Conservation (phyloP, 1,140 invertebrate species). For the Leptinotarsa texana region DNA sequence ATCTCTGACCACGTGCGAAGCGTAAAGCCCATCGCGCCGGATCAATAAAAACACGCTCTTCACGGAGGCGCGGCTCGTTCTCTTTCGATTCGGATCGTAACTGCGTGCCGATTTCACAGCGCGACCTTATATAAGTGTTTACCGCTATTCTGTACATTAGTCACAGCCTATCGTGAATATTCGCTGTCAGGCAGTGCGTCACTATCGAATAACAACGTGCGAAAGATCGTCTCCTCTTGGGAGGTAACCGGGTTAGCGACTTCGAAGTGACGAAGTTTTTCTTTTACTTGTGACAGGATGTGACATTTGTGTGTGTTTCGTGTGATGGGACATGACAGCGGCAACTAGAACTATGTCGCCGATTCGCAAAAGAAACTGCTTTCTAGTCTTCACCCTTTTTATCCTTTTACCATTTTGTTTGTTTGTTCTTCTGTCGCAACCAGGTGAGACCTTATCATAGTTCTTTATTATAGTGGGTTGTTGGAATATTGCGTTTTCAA, state of each 20-base stretch:
- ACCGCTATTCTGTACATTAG: conserved; percentile 16
- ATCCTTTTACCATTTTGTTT: conserved; percentile 61
- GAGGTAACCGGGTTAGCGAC: background rate
- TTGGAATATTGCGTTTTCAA: background rate
- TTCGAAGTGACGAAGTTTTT: background rate
- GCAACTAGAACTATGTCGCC: conserved; percentile 54
- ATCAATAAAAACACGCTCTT: conserved; percentile 42
- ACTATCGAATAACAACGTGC: background rate
- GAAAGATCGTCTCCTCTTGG: background rate
- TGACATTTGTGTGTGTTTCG: background rate
- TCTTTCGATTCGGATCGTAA: conserved; percentile 14
- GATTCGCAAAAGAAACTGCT: conserved; percentile 58
- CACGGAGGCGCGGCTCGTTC: conserved; percentile 38
- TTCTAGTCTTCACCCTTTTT: conserved; percentile 58
- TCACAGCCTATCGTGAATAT: conserved; percentile 11
- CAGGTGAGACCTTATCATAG: conserved; percentile 45
- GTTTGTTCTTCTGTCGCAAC: conserved; percentile 58
- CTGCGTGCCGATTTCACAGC: conserved; percentile 17
- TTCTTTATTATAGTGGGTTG: background rate
- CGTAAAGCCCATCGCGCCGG: conserved; percentile 17
- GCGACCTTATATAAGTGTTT: conserved; percentile 32
- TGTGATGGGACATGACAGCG: conserved; percentile 41
- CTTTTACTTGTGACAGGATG: background rate
- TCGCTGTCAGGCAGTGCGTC: background rate
- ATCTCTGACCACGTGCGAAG: background rate